These are phyloP conservation scores for Protomyctophum bolini DNA, from an alignment of 2,113 vertebrate genomes.

Conservation along the genomic window DNA sequence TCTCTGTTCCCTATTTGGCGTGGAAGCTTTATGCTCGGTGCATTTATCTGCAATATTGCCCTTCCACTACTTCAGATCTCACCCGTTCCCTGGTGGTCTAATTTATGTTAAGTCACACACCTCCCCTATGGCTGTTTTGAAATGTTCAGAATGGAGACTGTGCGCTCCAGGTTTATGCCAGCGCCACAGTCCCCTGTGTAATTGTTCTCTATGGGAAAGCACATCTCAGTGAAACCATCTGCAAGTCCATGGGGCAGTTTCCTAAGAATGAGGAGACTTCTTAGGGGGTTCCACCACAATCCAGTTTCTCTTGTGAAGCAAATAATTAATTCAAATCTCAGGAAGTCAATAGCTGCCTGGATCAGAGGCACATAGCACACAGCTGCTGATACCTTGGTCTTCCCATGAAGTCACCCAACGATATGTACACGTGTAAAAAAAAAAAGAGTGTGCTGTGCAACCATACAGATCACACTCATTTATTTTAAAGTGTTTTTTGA, in stretches of 20 bases:
- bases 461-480: constrained; percentile 48
- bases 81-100: constrained; percentile 84
- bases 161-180: constrained; percentile 76
- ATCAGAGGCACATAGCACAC: constrained; percentile 75
- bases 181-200: constrained; percentile 79
- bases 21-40: constrained; percentile 53
- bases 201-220: constrained; percentile 84
- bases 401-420: constrained; percentile 71
- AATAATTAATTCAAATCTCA: constrained; percentile 85
- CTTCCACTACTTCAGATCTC: constrained; percentile 77
- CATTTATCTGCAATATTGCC: constrained; percentile 76
- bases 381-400: constrained; percentile 75
- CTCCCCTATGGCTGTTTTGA: constrained; percentile 85
- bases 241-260: constrained; percentile 83
- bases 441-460: constrained; percentile 60
- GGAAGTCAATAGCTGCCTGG: constrained; percentile 76
- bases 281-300: constrained; percentile 78
- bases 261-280: constrained; percentile 80
- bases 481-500: constrained; percentile 46
- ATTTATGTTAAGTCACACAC: constrained; percentile 87
- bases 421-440: not conserved
- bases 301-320: constrained; percentile 81
- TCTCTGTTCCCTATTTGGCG: constrained; percentile 20
- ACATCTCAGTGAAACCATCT: constrained; percentile 82
- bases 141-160: constrained; percentile 78